Conservation (phyloP, 2,113 vertebrate genomes). For the Pavo muticus region DNA sequence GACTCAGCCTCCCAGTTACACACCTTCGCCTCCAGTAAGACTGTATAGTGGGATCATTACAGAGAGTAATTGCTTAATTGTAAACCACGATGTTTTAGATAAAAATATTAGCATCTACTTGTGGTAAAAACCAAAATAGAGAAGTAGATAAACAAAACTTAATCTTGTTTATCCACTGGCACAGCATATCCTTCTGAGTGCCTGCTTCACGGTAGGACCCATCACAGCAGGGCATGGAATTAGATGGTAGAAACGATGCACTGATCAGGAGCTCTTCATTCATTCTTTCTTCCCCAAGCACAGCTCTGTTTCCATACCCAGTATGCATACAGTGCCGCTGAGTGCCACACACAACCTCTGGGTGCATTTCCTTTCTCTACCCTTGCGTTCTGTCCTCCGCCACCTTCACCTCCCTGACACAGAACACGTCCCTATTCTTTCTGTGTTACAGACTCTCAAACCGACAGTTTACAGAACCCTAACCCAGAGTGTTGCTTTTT, state of each 20-base stretch:
- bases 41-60: neutral
- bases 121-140: neutral
- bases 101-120: neutral
- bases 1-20: neutral
- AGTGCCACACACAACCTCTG: neutral
- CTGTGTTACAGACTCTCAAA: neutral
- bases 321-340: neutral
- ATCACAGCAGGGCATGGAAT: neutral
- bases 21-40: neutral
- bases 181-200: neutral
- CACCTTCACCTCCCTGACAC: neutral
- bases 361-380: neutral
- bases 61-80: neutral
- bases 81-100: neutral
- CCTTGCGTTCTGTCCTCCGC: neutral
- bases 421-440: conserved; percentile 17
- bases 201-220: neutral
- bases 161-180: neutral
- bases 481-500: neutral
- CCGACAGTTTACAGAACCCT: neutral
- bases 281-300: neutral
- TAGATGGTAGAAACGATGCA: neutral
- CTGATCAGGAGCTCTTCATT: neutral
- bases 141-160: neutral
- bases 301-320: neutral